Evolutionary conservation across 2,113 vertebrate species (phyloP), one percentile per base, ranked within the genome.

Genomic region (Gila orcuttii): DNA sequence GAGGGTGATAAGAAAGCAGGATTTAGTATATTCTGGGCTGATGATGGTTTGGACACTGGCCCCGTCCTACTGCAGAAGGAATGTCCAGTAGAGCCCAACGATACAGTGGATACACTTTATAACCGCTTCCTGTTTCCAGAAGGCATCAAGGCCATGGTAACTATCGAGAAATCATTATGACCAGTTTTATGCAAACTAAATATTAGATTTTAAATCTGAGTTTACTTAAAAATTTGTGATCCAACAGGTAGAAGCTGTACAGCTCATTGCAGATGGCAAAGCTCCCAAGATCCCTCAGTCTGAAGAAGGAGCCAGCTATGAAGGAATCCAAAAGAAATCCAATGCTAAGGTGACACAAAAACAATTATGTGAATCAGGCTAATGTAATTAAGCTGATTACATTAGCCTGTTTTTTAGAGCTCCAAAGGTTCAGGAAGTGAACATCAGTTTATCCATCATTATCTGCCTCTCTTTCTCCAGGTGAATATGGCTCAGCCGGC

Each of bases 11-110:
- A 96, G 90, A 96, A 95, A 89, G 97, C 96, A 23, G 98, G 98
- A 12, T 97, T 99, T 93, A 95, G 96, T 7, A 90, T 99, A 88
- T 99, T 99, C 94, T 99, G 98, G 98, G 98, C 97, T 15, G 98
- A 99, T 74, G 96, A 97, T 21, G 98, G 98, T 6, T 94, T 99
- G 91, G 98, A 99, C 90, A 99, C 98, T 0, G 98, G 98, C 66
- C 97, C 98, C 2, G 95, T 99, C 87, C 95, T 99, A 88, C 96
- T 99, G 89, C 98, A 99, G 93, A 93, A 90, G 62, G 96, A 97
- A 57, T 99, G 97, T 88, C 88, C 93, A 0, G 95, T 99, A 1
- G 93, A 96, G 31, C 95, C 95, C 82, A 97, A 96, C 0, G 97
- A 99, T 84, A 99, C 98, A 0, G 98, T 99, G 93, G 98, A 99